Percentiles rank a stretch among this genome's conserved stretches.
These are phyloP conservation scores for Elaphurus davidianus DNA, from an alignment of 2,113 vertebrate species.

Conservation along the genomic window DNA sequence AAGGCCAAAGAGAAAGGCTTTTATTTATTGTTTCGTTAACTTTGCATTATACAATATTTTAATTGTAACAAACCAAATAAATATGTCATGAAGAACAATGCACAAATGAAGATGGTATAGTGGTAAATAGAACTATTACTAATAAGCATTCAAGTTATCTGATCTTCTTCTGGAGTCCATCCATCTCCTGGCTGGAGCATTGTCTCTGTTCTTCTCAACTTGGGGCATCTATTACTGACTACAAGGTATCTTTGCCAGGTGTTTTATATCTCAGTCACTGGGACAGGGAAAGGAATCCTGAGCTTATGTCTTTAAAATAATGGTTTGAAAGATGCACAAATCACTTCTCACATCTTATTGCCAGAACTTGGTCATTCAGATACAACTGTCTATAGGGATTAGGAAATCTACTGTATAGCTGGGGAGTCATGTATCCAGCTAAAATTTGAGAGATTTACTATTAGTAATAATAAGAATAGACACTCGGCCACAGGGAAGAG, in stretches of 20 bases:
- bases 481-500: too few species aligned
- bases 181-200: background rate
- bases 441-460: background rate
- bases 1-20: background rate
- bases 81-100: background rate
- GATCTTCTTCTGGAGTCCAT: background rate
- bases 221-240: background rate
- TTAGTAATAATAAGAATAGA: background rate
- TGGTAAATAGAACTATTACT: background rate
- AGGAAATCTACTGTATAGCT: background rate
- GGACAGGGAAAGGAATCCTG: background rate
- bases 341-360: background rate
- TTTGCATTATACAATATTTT: background rate
- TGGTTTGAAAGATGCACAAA: background rate
- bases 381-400: background rate
- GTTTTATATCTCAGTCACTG: too few species aligned
- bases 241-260: too few species aligned
- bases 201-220: background rate
- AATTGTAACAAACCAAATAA: background rate
- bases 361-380: background rate
- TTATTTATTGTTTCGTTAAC: background rate
- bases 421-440: background rate
- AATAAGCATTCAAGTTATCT: background rate
- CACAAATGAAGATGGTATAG: background rate
- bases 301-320: background rate